phyloP scores from a whole-genome alignment of 2,888 invertebrate genomes.

The Axea sp. region DNA sequence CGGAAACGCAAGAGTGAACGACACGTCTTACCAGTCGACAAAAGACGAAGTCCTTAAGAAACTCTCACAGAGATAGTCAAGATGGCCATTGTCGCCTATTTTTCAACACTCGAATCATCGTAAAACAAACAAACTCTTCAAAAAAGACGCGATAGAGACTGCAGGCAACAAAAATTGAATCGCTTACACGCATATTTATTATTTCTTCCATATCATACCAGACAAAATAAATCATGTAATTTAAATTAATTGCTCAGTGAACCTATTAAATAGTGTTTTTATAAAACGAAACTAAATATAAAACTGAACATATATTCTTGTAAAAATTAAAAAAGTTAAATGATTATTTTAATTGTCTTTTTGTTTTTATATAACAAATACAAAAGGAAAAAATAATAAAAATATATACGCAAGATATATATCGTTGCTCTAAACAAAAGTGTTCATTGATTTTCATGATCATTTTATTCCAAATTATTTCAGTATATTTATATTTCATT shows the following conservation, averaged over 20 bases:
- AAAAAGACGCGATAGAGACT: slow-evolving; percentile 69
- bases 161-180: slow-evolving; percentile 10
- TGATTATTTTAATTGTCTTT: no score
- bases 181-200: slow-evolving; percentile 27
- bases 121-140: slow-evolving; percentile 74
- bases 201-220: slow-evolving; percentile 37
- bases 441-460: no score
- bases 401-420: no score
- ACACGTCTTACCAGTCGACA: slow-evolving; percentile 16
- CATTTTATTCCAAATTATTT: no score
- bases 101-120: slow-evolving; percentile 72
- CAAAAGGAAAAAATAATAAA: no score
- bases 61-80: slow-evolving; percentile 60
- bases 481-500: no score
- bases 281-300: no score
- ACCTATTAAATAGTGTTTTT: not conserved
- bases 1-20: slow-evolving; percentile 16
- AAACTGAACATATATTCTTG: no score
- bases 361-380: no score
- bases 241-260: slow-evolving; percentile 8
- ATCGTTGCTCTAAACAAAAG: no score
- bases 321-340: no score
- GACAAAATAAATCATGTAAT: slow-evolving; percentile 34
- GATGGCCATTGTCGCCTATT: slow-evolving; percentile 72
- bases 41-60: slow-evolving; percentile 19